These are phyloP conservation scores for Acheta domesticus DNA, from an alignment of 2,888 invertebrate genomes.

Conservation along the genomic window DNA sequence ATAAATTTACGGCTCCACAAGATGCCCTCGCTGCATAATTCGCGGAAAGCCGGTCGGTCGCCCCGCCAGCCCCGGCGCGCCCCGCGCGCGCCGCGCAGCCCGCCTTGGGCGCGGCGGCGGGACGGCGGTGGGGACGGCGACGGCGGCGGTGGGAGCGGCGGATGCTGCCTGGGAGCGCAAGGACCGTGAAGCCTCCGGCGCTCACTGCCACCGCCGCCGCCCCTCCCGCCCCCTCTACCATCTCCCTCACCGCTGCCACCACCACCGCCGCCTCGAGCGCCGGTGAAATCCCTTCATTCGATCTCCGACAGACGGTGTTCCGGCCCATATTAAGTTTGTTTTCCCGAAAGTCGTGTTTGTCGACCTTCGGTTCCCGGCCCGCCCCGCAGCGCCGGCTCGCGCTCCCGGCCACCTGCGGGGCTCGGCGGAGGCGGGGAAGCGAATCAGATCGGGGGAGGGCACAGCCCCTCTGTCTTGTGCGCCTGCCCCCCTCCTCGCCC, in stretches of 20 bases:
- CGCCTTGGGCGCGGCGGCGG: too few relatives aligned
- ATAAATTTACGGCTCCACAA: neutral
- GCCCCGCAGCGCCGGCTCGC: neutral
- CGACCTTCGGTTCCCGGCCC: conserved; percentile 6
- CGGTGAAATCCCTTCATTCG: neutral
- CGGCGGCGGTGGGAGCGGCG: neutral
- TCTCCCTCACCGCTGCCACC: neutral
- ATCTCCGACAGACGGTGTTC: neutral
- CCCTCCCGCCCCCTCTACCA: neutral
- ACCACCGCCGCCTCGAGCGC: neutral
- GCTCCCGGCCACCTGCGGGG: neutral
- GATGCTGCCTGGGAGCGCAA: neutral
- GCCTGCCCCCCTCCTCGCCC: too few relatives aligned
- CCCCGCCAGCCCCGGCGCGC: neutral
- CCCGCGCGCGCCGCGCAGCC: too few relatives aligned
- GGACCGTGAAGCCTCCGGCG: neutral
- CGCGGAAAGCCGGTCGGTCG: conserved; percentile 1
- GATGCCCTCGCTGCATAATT: conserved; percentile 4
- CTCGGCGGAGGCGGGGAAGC: neutral
- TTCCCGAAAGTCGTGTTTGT: conserved; percentile 18
- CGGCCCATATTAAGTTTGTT: conserved; percentile 18
- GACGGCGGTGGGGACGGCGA: neutral
- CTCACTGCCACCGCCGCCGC: neutral
- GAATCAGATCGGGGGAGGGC: too few relatives aligned
- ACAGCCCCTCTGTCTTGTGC: too few relatives aligned